Evolutionary conservation across 2,113 vertebrate genomes (phyloP), one percentile per base, ranked within the genome.

Genomic region (Oceanites oceanicus): DNA sequence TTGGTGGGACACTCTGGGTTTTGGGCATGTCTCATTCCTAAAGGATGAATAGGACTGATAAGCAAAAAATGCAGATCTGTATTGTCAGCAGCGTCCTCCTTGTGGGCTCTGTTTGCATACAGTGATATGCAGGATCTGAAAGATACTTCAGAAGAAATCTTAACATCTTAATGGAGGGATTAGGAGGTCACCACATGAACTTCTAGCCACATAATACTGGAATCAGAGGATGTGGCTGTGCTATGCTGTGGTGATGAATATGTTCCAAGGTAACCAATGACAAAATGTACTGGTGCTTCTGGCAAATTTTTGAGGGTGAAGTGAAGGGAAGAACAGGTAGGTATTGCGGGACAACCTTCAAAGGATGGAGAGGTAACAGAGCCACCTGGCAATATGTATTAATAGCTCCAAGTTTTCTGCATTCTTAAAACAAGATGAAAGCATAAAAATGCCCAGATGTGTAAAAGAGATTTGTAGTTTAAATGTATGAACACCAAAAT

Each of bases 201-300:
- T n/a, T 80, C 9, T 11, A 71, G 59, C 14, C 44, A 27, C 13
- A 1, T 4, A 34, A 15, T 40, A 23, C 19, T 61, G 34, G 47
- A 86, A 72, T 19, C 19, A 23, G 66, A 68, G 62, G 30, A 44
- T 59, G 52, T 42, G 40, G 38, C 65, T 49, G 27, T 20, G 36
- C 72, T 58, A 0, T 25, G 26, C 34, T 55, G 15, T 5, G 15
- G 7, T 36, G 23, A 20, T 44, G 30, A 52, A 3, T 4, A 1
- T 25, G 32, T 58, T 79, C 58, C 47, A 26, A 13, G 15, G 36
- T 26, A 82, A 56, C 44, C n/a, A 23, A 1, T 29, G 45, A 53
- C 27, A 61, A 49, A 80, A 66, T 8, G 11, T 2, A 9, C 18
- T 32, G 8, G 9, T 68, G 58, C 29, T 92, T 20, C 52, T 80